Percentiles rank a stretch among this genome's conserved stretches.
Evolutionary conservation across 2,113 vertebrate genomes (phyloP).

Genomic region (Potamarius usumacintae): DNA sequence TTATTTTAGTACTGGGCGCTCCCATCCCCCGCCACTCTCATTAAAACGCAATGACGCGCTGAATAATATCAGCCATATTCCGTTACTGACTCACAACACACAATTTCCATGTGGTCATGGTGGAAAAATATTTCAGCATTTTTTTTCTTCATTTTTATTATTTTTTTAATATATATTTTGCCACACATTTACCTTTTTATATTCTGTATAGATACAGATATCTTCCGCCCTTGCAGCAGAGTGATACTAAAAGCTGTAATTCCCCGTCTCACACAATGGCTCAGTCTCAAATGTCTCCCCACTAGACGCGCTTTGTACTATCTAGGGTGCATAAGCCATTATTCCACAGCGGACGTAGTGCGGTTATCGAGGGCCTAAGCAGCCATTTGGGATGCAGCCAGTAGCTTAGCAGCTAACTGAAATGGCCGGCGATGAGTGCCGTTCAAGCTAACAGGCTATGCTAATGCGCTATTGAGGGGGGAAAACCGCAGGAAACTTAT

Average conservation of each 20-base stretch:
- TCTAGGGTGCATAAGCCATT: background rate
- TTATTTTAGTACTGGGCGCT: constrained; percentile 7
- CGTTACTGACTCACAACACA: constrained; percentile 10
- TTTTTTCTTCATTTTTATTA: no score
- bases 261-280: background rate
- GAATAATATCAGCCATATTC: constrained; percentile 41
- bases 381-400: constrained; percentile 35
- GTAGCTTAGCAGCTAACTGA: constrained; percentile 21
- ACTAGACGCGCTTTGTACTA: background rate
- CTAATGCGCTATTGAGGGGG: background rate
- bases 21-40: constrained; percentile 50
- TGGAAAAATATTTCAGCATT: background rate
- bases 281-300: background rate
- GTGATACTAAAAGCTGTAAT: background rate
- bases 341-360: background rate
- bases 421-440: constrained; percentile 32
- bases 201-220: rapidly evolving
- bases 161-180: background rate
- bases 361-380: background rate
- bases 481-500: constrained; percentile 24
- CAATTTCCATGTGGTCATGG: background rate
- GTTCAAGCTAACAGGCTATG: constrained; percentile 22
- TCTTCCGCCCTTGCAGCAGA: background rate
- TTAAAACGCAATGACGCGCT: constrained; percentile 34
- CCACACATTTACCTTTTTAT: background rate